Evolutionary conservation across 2,888 invertebrate species (phyloP), one percentile per base, ranked within the genome.

Genomic region (Hybos culiciformis): DNA sequence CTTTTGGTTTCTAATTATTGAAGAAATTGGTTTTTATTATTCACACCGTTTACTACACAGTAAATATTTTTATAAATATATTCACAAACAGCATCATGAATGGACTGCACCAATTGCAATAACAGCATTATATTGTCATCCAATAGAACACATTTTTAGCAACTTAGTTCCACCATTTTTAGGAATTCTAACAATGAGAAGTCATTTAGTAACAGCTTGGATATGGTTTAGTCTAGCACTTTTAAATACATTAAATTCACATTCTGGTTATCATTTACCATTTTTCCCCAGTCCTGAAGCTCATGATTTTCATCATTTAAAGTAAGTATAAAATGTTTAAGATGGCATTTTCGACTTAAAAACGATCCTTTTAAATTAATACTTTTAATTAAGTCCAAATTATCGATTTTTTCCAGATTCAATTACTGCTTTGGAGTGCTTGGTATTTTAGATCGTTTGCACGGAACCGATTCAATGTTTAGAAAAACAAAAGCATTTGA

Each of bases 101-200:
- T 88, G 87, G 87, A 84, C 83, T 2, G 80, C 87, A 0, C 87
- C 88, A 1, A 78, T 88, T 40, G 83, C 86, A 12, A 77, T 86
- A 4, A 80, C 83, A 0, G 78, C 83, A 11, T 69, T 85, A 33
- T 87, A 87, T 61, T 81, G 83, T 53, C 84, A 87, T 65, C 86
- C 87, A 0, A 60, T 83, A 34, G 77, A 80, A 55, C 84, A 87
- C 60, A 67, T 84, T 43, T 71, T 85, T 48, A 82, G 83, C 36
- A 87, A 87, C 65, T 60, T 86, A 44, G 51, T 84, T 44, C 87
- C 87, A 18, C 80, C 82, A 4, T 74, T 82, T 53, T 58, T 84
- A 46, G 87, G 87, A 53, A 82, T 79, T 11, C 71, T 79, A 49
- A 57, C 81, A 18, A 74, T 82, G 71, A 80, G 83, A 9, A 80